Conservation (phyloP, 2,888 invertebrate species). For the Lomographa bimaculata region DNA sequence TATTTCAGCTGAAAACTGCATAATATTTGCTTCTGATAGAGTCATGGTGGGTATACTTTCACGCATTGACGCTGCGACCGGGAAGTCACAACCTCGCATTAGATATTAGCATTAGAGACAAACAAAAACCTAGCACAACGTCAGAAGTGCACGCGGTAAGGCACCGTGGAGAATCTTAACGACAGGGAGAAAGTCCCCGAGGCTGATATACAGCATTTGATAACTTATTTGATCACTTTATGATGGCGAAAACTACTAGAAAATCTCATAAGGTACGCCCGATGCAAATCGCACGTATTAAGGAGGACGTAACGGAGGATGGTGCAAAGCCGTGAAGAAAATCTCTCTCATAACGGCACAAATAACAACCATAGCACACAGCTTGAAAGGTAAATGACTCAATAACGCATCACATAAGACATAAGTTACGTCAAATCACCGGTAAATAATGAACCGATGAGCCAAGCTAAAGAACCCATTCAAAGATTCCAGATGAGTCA, state of each 20-base stretch:
- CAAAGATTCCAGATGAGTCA: slow-evolving; percentile 71
- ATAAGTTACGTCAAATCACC: slow-evolving; percentile 33
- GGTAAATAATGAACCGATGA: slow-evolving; percentile 51
- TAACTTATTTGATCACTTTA: slow-evolving; percentile 81
- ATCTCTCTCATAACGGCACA: slow-evolving; percentile 56
- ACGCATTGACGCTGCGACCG: slow-evolving; percentile 31
- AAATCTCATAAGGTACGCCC: slow-evolving; percentile 69
- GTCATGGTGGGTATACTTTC: too few relatives aligned
- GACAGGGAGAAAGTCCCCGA: slow-evolving; percentile 66
- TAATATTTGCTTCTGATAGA: too few relatives aligned
- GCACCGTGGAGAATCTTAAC: slow-evolving; percentile 71
- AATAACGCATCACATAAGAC: slow-evolving; percentile 48
- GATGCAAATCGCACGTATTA: slow-evolving; percentile 71
- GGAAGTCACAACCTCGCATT: slow-evolving; percentile 52
- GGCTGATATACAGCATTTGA: slow-evolving; percentile 70
- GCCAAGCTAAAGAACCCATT: slow-evolving; percentile 61
- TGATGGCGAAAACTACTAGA: slow-evolving; percentile 75
- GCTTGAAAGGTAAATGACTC: slow-evolving; percentile 59
- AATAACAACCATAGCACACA: slow-evolving; percentile 50
- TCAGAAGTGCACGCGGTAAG: slow-evolving; percentile 57
- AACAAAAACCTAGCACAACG: slow-evolving; percentile 67
- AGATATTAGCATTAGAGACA: slow-evolving; percentile 60
- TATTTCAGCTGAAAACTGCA: too few relatives aligned
- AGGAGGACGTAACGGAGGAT: slow-evolving; percentile 57
- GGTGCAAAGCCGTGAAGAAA: slow-evolving; percentile 20